Percentiles rank a stretch among this genome's conserved stretches.
phyloP scores from a whole-genome alignment of 2,797 vertebrate genomes.

The Amniataba percoides region DNA sequence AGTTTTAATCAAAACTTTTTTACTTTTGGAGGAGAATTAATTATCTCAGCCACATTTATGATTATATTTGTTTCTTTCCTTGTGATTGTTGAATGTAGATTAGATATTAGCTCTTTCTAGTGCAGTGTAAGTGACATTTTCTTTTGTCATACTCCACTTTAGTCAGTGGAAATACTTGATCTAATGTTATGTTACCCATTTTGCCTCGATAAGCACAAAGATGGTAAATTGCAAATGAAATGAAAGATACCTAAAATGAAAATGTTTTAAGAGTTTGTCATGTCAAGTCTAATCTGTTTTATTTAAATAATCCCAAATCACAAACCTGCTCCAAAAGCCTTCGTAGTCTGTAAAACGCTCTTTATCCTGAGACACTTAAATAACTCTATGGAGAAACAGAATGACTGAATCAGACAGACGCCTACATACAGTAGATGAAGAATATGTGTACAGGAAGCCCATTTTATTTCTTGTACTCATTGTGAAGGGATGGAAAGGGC shows the following conservation, averaged over 20 bases:
- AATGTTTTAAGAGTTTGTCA: too few relatives aligned
- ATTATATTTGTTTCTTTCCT: background rate
- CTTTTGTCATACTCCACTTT: too few relatives aligned
- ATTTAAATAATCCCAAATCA: background rate
- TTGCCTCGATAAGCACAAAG: too few relatives aligned
- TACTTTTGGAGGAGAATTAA: background rate
- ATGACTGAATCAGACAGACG: background rate
- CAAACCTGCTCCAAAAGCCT: background rate
- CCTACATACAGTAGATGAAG: background rate
- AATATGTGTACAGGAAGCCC: background rate
- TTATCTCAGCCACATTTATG: background rate
- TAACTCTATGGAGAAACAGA: background rate
- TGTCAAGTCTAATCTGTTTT: too few relatives aligned
- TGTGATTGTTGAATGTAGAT: too few relatives aligned
- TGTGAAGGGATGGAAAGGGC: background rate
- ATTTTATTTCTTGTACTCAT: background rate
- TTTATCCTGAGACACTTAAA: background rate
- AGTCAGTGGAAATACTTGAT: too few relatives aligned
- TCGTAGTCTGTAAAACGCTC: too few relatives aligned
- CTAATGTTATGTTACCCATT: too few relatives aligned
- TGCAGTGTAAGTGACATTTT: too few relatives aligned
- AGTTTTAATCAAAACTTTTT: background rate
- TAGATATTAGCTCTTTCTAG: too few relatives aligned
- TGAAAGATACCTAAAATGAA: too few relatives aligned
- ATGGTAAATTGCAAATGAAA: too few relatives aligned